phyloP scores from a whole-genome alignment of 37 sponge, comb jelly and placozoan genomes.

The Ephydatia muelleri region DNA sequence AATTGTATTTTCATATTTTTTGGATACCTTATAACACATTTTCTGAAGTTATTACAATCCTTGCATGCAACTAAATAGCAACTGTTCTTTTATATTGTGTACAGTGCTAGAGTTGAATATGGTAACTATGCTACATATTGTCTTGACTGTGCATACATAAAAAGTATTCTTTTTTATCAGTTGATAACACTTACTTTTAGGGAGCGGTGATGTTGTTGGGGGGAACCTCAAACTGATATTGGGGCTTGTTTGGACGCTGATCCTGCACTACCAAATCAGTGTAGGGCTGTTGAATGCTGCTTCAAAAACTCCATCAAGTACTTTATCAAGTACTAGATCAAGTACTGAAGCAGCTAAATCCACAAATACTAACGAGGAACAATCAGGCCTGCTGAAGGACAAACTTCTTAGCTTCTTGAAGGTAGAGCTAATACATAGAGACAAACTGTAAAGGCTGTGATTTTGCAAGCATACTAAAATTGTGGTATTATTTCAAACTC shows the following conservation, averaged over 20 bases:
- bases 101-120: too few species aligned
- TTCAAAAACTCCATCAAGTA: background rate
- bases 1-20: too few species aligned
- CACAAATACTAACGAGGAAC: background rate
- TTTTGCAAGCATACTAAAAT: background rate
- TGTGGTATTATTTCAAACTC: background rate
- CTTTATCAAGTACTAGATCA: background rate
- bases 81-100: background rate
- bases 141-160: background rate
- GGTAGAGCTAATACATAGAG: background rate
- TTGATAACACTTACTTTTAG: background rate
- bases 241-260: slow-evolving; percentile 88
- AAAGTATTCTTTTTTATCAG: background rate
- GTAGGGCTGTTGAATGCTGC: slow-evolving; percentile 11
- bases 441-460: background rate
- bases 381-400: background rate
- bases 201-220: slow-evolving; percentile 60
- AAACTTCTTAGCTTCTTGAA: background rate
- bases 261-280: slow-evolving; percentile 87
- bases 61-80: background rate
- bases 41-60: too few species aligned
- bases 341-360: background rate
- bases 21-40: too few species aligned
- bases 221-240: slow-evolving; percentile 85
- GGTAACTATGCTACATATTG: background rate